Evolutionary conservation across 2,113 vertebrate genomes (phyloP).

Genomic region (Forbesichthys agassizii): DNA sequence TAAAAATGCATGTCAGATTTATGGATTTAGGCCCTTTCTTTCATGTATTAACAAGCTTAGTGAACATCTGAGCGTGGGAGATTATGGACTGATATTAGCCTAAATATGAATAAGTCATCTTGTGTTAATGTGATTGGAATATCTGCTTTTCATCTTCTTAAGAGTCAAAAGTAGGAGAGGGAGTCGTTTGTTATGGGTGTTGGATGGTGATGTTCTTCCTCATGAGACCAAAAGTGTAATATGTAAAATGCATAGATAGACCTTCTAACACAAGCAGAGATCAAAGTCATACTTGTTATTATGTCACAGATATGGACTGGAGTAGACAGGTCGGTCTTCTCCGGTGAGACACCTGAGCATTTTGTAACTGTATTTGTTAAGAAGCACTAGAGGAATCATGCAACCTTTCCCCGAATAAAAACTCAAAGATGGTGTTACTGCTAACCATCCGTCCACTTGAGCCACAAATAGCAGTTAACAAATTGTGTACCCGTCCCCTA

Average conservation of each 20-base stretch:
- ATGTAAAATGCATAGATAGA: conserved; percentile 28
- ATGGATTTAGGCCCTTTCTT: conserved; percentile 76
- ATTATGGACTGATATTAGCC: conserved; percentile 76
- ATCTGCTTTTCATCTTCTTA: conserved; percentile 72
- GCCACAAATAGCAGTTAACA: too few relatives aligned
- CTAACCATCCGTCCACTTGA: too few relatives aligned
- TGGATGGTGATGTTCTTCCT: conserved; percentile 44
- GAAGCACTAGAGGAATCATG: too few relatives aligned
- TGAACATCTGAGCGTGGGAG: conserved; percentile 73
- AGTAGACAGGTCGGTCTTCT: too few relatives aligned
- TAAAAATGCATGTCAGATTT: conserved; percentile 76
- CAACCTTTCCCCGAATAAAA: too few relatives aligned
- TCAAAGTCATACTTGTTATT: too few relatives aligned
- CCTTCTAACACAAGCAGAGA: too few relatives aligned
- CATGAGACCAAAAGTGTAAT: not conserved
- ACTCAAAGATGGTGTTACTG: too few relatives aligned
- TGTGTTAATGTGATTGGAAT: conserved; percentile 69
- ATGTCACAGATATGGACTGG: too few relatives aligned
- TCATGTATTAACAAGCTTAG: conserved; percentile 78
- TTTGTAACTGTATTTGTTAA: too few relatives aligned
- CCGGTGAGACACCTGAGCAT: too few relatives aligned
- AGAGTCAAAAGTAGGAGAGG: conserved; percentile 51
- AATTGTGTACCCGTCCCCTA: too few relatives aligned
- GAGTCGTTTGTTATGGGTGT: conserved; percentile 56
- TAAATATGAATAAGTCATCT: conserved; percentile 78